A percentile compares a stretch with the other conserved stretches of the same genome.
Evolutionary conservation across 2,113 vertebrate species (phyloP).

Genomic region (Onychorhynchus coronatus): DNA sequence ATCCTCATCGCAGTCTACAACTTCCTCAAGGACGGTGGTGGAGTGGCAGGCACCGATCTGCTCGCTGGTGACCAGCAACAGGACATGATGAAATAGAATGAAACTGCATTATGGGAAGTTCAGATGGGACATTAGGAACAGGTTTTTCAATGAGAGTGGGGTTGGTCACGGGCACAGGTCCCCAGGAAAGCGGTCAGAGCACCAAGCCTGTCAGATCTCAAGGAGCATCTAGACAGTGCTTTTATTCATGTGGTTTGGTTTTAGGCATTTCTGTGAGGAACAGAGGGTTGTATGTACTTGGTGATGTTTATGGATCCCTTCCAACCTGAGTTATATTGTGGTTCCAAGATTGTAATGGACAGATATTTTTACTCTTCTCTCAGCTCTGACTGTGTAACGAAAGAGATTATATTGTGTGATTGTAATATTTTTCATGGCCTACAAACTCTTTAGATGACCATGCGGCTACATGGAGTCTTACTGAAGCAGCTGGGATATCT

Average conservation of each 20-base stretch:
- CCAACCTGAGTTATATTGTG: neutral
- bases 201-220: neutral
- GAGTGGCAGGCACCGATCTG: neutral
- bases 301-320: neutral
- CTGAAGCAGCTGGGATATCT: neutral
- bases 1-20: neutral
- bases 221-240: accelerated
- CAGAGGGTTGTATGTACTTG: neutral
- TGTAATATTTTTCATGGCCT: neutral
- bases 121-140: neutral
- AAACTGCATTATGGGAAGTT: neutral
- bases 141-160: neutral
- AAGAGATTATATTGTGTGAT: neutral
- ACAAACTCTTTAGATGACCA: neutral
- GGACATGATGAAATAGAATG: neutral
- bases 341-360: neutral
- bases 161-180: accelerated
- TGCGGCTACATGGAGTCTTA: neutral
- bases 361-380: neutral
- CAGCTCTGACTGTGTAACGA: neutral
- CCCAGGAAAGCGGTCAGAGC: neutral
- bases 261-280: neutral
- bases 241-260: neutral
- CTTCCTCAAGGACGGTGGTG: accelerated
- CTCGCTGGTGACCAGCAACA: neutral